These are phyloP conservation scores for Aythya fuligula DNA, from an alignment of 2,797 vertebrate genomes.

Conservation along the genomic window DNA sequence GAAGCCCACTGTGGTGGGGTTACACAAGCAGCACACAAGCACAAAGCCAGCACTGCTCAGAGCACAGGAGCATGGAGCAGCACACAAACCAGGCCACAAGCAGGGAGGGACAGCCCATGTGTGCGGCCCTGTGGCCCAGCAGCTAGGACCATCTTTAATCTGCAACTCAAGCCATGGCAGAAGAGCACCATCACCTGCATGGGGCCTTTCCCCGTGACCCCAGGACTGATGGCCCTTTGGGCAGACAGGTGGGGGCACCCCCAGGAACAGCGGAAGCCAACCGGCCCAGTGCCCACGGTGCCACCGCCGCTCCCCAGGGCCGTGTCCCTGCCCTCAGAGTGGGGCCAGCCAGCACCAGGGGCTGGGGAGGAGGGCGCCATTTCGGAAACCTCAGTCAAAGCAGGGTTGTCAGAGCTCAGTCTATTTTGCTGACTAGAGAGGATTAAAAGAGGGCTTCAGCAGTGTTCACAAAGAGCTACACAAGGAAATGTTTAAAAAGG, in stretches of 20 bases:
- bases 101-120: not conserved
- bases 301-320: not conserved
- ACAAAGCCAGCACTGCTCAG: not conserved
- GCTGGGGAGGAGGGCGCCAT: not conserved
- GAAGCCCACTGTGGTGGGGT: not conserved
- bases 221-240: accelerated
- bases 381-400: not conserved
- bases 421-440: not conserved
- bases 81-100: not conserved
- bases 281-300: accelerated
- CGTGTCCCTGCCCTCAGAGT: accelerated
- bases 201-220: accelerated
- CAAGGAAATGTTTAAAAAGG: not conserved
- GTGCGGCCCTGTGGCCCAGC: no score
- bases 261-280: not conserved
- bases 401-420: not conserved
- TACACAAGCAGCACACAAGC: not conserved
- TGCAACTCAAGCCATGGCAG: not conserved
- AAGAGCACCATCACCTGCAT: accelerated
- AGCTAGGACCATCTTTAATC: no score
- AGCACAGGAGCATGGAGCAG: not conserved
- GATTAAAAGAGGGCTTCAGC: not conserved
- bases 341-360: not conserved
- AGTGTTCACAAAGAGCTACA: not conserved
- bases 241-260: accelerated